Conservation (phyloP, 2,888 invertebrate species). For the Drosophila prostipennis region DNA sequence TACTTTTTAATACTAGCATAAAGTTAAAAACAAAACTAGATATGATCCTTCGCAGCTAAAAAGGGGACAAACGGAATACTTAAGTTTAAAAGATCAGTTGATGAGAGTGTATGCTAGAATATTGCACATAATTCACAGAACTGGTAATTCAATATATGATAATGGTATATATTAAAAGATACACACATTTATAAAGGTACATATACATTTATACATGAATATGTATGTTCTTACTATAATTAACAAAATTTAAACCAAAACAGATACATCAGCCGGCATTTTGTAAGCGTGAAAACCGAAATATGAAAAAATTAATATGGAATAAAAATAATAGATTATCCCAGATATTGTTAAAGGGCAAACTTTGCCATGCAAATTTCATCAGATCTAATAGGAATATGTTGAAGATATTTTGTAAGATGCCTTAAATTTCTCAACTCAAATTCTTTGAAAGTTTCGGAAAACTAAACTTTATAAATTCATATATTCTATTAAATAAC, state of each 20-base stretch:
- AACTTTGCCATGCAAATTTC: constrained; percentile 25
- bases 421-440: constrained; percentile 34
- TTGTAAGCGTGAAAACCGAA: constrained; percentile 33
- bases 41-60: constrained; percentile 37
- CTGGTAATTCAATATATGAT: constrained; percentile 68
- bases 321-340: constrained; percentile 36
- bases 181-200: constrained; percentile 25
- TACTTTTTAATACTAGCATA: constrained; percentile 78
- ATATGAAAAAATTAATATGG: constrained; percentile 11
- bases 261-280: constrained; percentile 41
- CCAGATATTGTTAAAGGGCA: constrained; percentile 31
- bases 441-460: constrained; percentile 22
- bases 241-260: constrained; percentile 45
- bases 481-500: constrained; percentile 33
- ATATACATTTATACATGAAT: constrained; percentile 28
- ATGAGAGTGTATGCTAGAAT: constrained; percentile 42
- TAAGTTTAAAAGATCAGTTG: constrained; percentile 32
- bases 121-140: constrained; percentile 72
- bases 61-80: constrained; percentile 37
- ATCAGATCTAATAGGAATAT: constrained; percentile 39
- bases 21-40: constrained; percentile 56
- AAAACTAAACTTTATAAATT: constrained; percentile 25
- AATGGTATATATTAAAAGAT: constrained; percentile 33
- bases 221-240: constrained; percentile 35
- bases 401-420: constrained; percentile 30